phyloP scores from a whole-genome alignment of 2,888 invertebrate genomes.

The Orthosia cruda region DNA sequence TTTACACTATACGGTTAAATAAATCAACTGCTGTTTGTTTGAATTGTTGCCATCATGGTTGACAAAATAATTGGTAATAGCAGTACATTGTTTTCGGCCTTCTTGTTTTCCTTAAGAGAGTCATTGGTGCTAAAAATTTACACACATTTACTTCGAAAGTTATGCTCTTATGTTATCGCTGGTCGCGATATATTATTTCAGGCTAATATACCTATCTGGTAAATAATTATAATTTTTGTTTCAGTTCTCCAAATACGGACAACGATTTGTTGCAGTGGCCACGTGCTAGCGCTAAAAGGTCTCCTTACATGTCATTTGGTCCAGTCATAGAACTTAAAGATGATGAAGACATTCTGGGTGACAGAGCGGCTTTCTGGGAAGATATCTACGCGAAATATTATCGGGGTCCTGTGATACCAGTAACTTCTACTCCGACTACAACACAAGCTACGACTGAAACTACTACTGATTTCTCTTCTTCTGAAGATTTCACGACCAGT shows the following conservation, averaged over 20 bases:
- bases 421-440: background rate
- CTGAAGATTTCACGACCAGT: too few relatives aligned
- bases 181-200: background rate
- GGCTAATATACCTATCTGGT: background rate
- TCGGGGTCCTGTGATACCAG: conserved; percentile 69
- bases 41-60: conserved; percentile 1
- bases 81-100: background rate
- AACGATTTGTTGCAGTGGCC: conserved; percentile 70
- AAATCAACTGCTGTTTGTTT: background rate
- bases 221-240: conserved; percentile 13
- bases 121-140: background rate
- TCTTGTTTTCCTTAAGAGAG: background rate
- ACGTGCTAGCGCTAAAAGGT: conserved; percentile 60
- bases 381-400: conserved; percentile 74
- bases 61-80: background rate
- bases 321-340: conserved; percentile 58
- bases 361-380: conserved; percentile 75
- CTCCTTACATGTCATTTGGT: conserved; percentile 76
- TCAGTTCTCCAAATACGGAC: conserved; percentile 71
- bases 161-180: background rate
- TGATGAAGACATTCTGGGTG: conserved; percentile 53
- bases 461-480: background rate
- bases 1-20: background rate
- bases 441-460: background rate
- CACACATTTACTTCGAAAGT: background rate